Percentiles rank a stretch among this genome's conserved stretches.
Conservation (phyloP, 2,888 invertebrate species). For the Platycnemis pennipes region DNA sequence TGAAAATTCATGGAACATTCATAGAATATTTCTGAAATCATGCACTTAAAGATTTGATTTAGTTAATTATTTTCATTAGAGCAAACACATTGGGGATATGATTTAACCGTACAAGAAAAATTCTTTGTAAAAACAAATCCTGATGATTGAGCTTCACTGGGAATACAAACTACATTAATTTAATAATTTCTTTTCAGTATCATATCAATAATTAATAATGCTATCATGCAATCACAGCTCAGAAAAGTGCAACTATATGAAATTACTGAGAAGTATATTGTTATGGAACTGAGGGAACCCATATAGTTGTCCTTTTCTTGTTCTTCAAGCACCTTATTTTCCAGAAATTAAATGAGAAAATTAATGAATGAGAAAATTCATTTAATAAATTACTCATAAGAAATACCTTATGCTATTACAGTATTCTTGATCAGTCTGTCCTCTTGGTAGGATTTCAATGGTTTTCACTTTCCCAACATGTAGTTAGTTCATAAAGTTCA, state of each 20-base stretch:
- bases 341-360: neutral
- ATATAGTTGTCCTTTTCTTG: neutral
- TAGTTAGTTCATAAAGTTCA: neutral
- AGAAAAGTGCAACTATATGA: neutral
- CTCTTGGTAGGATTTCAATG: conserved; percentile 32
- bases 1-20: too few species aligned
- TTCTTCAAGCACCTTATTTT: neutral
- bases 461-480: conserved; percentile 1
- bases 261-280: neutral
- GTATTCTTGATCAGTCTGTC: conserved; percentile 28
- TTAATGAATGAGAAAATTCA: conserved; percentile 10
- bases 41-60: too few species aligned
- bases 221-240: neutral
- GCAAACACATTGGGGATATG: too few species aligned
- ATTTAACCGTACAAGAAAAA: too few species aligned
- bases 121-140: too few species aligned
- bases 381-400: conserved; percentile 22
- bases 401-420: conserved; percentile 12
- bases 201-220: neutral
- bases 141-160: too few species aligned
- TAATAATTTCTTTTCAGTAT: too few species aligned
- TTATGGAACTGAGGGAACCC: neutral
- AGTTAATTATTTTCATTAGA: too few species aligned
- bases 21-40: too few species aligned
- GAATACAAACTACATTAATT: too few species aligned